A percentile compares a stretch with the other conserved stretches of the same genome.
Conservation (phyloP, 2,888 invertebrate genomes). For the Colletes collaris region DNA sequence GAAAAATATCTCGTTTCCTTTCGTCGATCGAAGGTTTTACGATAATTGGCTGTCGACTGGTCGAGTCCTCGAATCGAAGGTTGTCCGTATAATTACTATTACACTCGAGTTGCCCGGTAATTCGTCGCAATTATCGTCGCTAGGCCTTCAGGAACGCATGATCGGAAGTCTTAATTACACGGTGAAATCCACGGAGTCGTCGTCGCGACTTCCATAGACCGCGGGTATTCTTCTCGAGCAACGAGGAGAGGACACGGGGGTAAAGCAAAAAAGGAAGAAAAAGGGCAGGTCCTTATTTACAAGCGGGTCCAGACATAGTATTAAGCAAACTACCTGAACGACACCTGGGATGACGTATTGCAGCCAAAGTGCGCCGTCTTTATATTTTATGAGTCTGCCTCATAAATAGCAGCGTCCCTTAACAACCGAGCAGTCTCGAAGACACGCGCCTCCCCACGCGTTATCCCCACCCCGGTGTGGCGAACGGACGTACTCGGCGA, state of each 20-base stretch:
- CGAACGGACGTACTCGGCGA: too few relatives aligned
- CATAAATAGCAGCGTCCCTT: slow-evolving; percentile 56
- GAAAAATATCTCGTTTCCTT: too few relatives aligned
- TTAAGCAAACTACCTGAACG: slow-evolving; percentile 58
- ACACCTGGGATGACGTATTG: slow-evolving; percentile 54
- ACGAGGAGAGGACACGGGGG: neutral
- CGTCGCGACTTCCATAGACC: neutral
- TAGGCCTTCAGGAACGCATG: neutral
- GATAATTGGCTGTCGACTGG: neutral
- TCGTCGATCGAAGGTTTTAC: neutral
- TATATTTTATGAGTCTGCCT: slow-evolving; percentile 52
- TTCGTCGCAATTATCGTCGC: slow-evolving; percentile 8
- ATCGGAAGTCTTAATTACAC: slow-evolving; percentile 20
- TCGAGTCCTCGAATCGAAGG: neutral
- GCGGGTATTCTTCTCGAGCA: neutral
- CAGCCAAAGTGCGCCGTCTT: slow-evolving; percentile 48
- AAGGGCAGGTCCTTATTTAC: slow-evolving; percentile 32
- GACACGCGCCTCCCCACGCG: slow-evolving; percentile 51
- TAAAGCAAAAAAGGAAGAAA: neutral
- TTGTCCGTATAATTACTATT: neutral
- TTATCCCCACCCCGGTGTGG: slow-evolving; percentile 21
- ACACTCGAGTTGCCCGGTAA: neutral
- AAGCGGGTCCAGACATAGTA: slow-evolving; percentile 23
- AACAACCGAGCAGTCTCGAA: slow-evolving; percentile 32
- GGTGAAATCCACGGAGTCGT: neutral